These are phyloP conservation scores for Cololabis saira DNA, from an alignment of 2,113 vertebrate genomes.

Conservation along the genomic window DNA sequence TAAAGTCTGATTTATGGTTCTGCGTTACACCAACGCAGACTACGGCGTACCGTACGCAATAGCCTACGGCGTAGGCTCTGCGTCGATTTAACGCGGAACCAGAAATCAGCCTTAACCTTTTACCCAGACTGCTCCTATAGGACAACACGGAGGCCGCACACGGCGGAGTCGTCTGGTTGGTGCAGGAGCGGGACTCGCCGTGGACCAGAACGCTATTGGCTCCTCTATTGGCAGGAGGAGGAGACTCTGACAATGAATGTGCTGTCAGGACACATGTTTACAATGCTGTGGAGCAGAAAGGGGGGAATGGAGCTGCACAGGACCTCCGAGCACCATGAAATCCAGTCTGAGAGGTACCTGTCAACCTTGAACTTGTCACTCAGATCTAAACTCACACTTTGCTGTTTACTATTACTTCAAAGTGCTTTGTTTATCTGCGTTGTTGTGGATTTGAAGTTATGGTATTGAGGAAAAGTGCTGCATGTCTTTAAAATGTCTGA, in stretches of 20 bases:
- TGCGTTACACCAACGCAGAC: too few species aligned
- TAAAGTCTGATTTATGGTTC: too few species aligned
- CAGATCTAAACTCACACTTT: neutral
- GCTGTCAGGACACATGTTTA: conserved; percentile 77
- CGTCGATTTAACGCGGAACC: too few species aligned
- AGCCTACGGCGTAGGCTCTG: too few species aligned
- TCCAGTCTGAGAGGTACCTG: conserved; percentile 1
- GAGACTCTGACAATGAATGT: conserved; percentile 63
- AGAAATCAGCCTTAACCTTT: too few species aligned
- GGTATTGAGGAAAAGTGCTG: neutral
- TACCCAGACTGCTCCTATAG: conserved; percentile 71
- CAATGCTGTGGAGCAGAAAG: conserved; percentile 45
- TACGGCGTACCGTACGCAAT: too few species aligned
- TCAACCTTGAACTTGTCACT: neutral
- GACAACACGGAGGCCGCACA: conserved; percentile 38
- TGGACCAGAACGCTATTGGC: conserved; percentile 63
- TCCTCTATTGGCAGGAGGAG: conserved; percentile 48
- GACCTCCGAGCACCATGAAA: conserved; percentile 40
- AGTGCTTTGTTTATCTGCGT: neutral
- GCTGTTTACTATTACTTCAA: neutral
- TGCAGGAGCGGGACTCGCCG: conserved; percentile 12
- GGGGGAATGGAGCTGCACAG: conserved; percentile 45
- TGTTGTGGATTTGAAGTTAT: neutral
- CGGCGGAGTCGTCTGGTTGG: conserved; percentile 58
- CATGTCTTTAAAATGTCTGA: too few species aligned